Evolutionary conservation across 2,888 invertebrate genomes (phyloP), one percentile per base, ranked within the genome.

Genomic region (Monopis laevigella): DNA sequence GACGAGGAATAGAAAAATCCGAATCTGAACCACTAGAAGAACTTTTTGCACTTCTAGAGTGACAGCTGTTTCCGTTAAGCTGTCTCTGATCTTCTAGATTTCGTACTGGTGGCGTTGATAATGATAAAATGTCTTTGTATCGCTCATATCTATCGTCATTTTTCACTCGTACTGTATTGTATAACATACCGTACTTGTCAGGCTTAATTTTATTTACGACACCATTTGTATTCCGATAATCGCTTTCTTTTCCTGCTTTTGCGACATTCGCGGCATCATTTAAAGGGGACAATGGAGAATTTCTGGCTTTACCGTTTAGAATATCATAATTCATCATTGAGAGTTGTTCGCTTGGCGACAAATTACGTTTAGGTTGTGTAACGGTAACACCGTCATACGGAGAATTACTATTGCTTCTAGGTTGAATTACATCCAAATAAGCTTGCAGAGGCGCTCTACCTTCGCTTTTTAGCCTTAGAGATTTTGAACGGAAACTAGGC

Each of bases 1-100:
- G 93, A 54, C 93, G 81, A 3, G 93, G 93, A 65, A 93, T 93
- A 48, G 87, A 85, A 69, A 93, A 93, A 56, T 89, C 89, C 43
- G 85, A 86, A 53, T 84, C 85, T 2, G 82, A 82, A 45, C 78
- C 74, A 53, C 81, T 82, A n/a, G 81, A 75, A 3, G 78, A 75
- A 62, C 75, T 80, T 64, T 80, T 80, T 40, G 78, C 72, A 73
- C 80, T 80, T 51, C 71, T 59, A 34, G 67, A 50, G 52, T 55
- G 71, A 45, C 63, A 63, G 45, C 72, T 72, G 45, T 71, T 73
- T 54, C 60, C 66, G 46, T 65, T 64, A 48, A 21, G 62, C 60
- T 38, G 7, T 70, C 63, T 55, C 67, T 69, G 36, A 11, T 21
- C 11, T 21, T 43, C 44, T 16, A 26, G 14, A 18, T 30, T 32